phyloP scores from a whole-genome alignment of 2,888 invertebrate species.

The Drosophila mimica region DNA sequence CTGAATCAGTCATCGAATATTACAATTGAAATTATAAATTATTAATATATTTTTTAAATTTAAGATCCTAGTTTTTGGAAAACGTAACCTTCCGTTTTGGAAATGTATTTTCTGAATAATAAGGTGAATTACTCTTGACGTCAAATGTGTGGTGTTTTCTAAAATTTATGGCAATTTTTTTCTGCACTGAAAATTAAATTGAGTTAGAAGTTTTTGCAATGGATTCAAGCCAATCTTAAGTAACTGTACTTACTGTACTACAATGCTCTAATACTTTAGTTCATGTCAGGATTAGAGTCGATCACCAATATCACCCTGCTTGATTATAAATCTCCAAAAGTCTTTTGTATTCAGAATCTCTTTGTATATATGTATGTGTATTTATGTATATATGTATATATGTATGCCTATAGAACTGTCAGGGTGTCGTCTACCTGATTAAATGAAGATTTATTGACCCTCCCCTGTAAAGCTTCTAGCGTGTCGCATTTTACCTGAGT shows the following conservation, averaged over 20 bases:
- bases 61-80: neutral
- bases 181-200: neutral
- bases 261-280: neutral
- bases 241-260: neutral
- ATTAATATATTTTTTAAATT: neutral
- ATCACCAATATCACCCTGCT: neutral
- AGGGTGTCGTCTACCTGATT: slow-evolving; percentile 19
- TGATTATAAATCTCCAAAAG: neutral
- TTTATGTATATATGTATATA: neutral
- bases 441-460: slow-evolving; percentile 20
- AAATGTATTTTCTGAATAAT: neutral
- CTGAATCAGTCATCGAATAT: no score
- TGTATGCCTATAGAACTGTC: neutral
- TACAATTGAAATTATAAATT: no score
- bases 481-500: slow-evolving; percentile 27
- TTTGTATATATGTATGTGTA: slow-evolving; percentile 1
- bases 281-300: neutral
- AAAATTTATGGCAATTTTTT: neutral
- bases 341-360: neutral
- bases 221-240: neutral
- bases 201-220: neutral
- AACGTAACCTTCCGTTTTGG: neutral
- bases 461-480: slow-evolving; percentile 29
- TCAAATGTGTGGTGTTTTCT: neutral
- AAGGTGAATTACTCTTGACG: neutral